Evolutionary conservation across 2,888 invertebrate genomes (phyloP), one percentile per base, ranked within the genome.

Genomic region (Stratiomys singularior): DNA sequence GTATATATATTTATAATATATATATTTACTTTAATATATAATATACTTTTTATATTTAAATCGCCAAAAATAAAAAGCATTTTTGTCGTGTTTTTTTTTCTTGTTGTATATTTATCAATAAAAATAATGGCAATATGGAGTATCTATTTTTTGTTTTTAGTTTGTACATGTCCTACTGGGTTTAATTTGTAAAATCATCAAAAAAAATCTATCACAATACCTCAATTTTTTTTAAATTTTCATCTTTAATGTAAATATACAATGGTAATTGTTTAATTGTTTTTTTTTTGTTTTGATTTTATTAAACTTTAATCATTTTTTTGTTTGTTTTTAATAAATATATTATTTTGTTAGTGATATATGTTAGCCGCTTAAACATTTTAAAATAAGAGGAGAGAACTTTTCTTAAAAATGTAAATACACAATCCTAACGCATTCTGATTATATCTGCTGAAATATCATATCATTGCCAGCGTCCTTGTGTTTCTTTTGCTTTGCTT

Each of bases 251-350:
- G 82, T 84, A 85, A 83, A 84, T 86, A 86, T 86, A 86, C 86
- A 88, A 86, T 87, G 86, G 87, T 87, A 88, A 87, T 87, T 86
- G 84, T 74, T 58, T n/a, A n/a, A n/a, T n/a, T n/a, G n/a, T 58
- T 58, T 74, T 72, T 46, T 69, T 47, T 1, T 13, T 18, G 15
- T 69, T 72, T 72, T 72, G 52, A 56, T 72, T 72, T 46, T 47
- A 76, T 74, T 74, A n/a, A 25, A 37, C 64, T 79, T 52, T 23
- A 27, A 47, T n/a, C n/a, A n/a, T 74, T 74, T 44, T 18, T 2
- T 72, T 21, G 18, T 37, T 60, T 37, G 4, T 37, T 13, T 30
- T 56, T 60, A 44, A 63, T 76, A 76, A 64, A 76, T 76, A 76
- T 63, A 76, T 64, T 60, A 47, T 47, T 11, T 79, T 76, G 46